Percentiles rank a stretch among this genome's conserved stretches.
Evolutionary conservation across 2,113 vertebrate genomes (phyloP).

Genomic region (Catharus minimus): DNA sequence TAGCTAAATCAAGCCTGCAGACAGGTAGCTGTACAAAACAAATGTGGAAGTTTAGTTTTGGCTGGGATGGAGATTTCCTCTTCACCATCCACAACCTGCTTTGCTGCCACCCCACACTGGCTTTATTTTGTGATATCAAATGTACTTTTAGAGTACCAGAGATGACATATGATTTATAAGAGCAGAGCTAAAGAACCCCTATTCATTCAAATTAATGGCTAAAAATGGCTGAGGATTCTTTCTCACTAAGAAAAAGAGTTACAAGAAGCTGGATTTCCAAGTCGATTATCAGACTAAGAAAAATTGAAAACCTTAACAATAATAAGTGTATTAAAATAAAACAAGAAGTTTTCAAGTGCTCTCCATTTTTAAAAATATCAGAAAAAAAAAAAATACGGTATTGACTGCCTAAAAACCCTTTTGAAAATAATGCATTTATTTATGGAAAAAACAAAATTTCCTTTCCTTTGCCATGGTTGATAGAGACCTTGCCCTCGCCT

Average conservation of each 20-base stretch:
- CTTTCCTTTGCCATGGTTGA: not conserved
- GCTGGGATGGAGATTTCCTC: not conserved
- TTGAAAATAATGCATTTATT: not conserved
- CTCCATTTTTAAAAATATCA: not conserved
- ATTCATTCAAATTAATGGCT: not conserved
- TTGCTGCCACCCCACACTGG: not conserved
- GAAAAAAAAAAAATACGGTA: not conserved
- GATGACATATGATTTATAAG: not conserved
- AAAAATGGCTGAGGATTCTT: not conserved
- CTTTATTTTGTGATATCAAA: not conserved
- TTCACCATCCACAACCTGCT: not conserved
- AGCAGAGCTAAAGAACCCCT: not conserved
- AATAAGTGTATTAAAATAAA: not conserved
- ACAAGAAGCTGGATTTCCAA: not conserved
- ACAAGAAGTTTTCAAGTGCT: not conserved
- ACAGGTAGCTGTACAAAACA: not conserved
- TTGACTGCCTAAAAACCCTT: not conserved
- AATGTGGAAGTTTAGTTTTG: not conserved
- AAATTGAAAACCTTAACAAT: not conserved
- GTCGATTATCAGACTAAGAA: not conserved
- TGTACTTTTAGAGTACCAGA: not conserved
- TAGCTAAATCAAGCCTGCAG: not conserved
- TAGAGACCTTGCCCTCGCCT: not conserved
- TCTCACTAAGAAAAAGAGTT: not conserved
- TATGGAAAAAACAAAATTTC: not conserved